phyloP scores from a whole-genome alignment of 2,888 invertebrate genomes.

The Fissipunctia ypsillon region DNA sequence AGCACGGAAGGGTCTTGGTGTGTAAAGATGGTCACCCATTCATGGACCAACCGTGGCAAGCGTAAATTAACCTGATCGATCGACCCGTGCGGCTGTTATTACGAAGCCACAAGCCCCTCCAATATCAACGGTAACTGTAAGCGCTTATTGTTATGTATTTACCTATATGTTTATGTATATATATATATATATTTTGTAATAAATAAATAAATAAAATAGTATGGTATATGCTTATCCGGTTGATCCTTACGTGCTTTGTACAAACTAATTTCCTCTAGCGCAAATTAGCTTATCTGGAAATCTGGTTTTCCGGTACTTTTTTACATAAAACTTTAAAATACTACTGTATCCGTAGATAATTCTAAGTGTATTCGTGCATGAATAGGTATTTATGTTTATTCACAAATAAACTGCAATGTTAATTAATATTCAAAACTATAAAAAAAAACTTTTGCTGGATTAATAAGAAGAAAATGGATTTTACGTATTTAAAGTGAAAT shows the following conservation, averaged over 20 bases:
- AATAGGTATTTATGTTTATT: neutral
- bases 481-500: neutral
- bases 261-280: neutral
- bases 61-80: no score
- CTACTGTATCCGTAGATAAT: neutral
- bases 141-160: neutral
- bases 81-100: no score
- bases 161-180: no score
- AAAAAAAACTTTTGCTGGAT: neutral
- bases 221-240: neutral
- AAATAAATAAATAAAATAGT: neutral
- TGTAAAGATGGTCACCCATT: no score
- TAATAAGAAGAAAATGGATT: neutral
- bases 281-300: neutral
- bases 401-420: neutral
- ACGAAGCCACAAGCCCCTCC: no score
- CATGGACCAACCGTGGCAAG: no score
- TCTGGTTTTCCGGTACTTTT: neutral
- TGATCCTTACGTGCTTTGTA: neutral
- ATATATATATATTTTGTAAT: no score
- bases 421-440: neutral
- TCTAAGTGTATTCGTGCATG: neutral
- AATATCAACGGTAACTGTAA: neutral
- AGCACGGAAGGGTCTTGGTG: no score
- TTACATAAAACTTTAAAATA: conserved; percentile 1